A percentile compares a stretch with the other conserved stretches of the same genome.
These are phyloP conservation scores for Nothoprocta perdicaria DNA, from an alignment of 2,113 vertebrate genomes.

Conservation along the genomic window DNA sequence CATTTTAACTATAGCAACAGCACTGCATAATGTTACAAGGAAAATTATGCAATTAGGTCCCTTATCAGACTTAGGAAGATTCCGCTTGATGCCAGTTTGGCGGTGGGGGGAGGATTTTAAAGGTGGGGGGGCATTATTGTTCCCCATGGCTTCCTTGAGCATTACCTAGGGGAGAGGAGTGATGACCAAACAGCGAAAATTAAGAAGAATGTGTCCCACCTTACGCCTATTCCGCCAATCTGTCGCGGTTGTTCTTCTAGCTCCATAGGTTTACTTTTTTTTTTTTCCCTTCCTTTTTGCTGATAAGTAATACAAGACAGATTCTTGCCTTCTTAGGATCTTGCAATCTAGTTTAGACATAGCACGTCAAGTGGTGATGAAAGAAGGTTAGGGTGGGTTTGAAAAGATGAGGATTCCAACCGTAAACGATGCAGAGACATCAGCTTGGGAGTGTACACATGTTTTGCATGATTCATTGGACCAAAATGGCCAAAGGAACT, in stretches of 20 bases:
- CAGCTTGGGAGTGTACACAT: conserved; percentile 71
- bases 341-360: conserved; percentile 74
- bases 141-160: conserved; percentile 22
- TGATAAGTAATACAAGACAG: conserved; percentile 73
- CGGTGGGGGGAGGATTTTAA: no score
- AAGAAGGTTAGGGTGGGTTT: conserved; percentile 73
- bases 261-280: conserved; percentile 59
- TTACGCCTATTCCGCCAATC: conserved; percentile 68
- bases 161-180: conserved; percentile 55
- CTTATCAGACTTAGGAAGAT: conserved; percentile 55
- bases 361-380: conserved; percentile 73
- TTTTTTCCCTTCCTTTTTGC: neutral
- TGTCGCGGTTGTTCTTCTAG: conserved; percentile 70
- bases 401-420: conserved; percentile 70
- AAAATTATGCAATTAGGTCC: conserved; percentile 64
- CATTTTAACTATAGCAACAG: conserved; percentile 51
- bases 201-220: conserved; percentile 65
- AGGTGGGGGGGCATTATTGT: neutral
- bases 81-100: conserved; percentile 37
- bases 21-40: conserved; percentile 31
- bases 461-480: conserved; percentile 74
- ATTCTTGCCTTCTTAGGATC: conserved; percentile 73
- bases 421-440: conserved; percentile 73
- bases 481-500: conserved; percentile 76
- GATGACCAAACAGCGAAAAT: conserved; percentile 66